phyloP scores from a whole-genome alignment of 2,113 vertebrate genomes.

The Rhineura floridana region DNA sequence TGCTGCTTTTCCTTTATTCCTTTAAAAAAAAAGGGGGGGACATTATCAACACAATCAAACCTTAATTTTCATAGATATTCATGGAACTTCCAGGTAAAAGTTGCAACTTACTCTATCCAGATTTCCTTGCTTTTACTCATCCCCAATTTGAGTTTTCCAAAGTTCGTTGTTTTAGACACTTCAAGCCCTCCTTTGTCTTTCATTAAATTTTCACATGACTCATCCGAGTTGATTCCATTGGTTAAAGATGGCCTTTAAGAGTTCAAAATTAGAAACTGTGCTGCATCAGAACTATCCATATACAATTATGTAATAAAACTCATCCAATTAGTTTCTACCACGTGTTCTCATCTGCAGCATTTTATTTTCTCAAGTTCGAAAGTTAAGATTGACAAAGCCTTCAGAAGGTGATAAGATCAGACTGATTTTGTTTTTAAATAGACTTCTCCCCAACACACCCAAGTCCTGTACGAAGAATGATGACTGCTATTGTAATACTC shows the following conservation, averaged over 20 bases:
- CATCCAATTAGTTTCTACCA: not conserved
- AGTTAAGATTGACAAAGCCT: not conserved
- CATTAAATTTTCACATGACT: conserved; percentile 69
- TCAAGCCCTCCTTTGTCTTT: conserved; percentile 84
- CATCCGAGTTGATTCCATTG: conserved; percentile 2
- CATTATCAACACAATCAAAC: not conserved
- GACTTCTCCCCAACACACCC: too few species aligned
- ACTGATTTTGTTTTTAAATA: too few species aligned
- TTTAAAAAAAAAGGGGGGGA: conserved; percentile 64
- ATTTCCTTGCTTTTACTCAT: conserved; percentile 75
- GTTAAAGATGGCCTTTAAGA: conserved; percentile 2
- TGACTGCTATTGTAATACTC: too few species aligned
- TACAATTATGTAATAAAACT: not conserved
- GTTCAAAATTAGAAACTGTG: conserved; percentile 23
- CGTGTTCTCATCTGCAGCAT: not conserved
- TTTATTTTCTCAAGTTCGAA: not conserved
- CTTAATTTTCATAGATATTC: not conserved
- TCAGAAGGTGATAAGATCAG: not conserved
- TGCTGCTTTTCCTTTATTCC: conserved; percentile 83
- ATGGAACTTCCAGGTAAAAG: too few species aligned
- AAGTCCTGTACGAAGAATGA: too few species aligned
- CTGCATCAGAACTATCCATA: conserved; percentile 7
- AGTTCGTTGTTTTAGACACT: conserved; percentile 80
- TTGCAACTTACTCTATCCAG: conserved; percentile 87
- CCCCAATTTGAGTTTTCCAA: conserved; percentile 84